Percentiles rank a stretch among this genome's conserved stretches.
Conservation (phyloP, 2,888 invertebrate species). For the Drosophila prostipennis region DNA sequence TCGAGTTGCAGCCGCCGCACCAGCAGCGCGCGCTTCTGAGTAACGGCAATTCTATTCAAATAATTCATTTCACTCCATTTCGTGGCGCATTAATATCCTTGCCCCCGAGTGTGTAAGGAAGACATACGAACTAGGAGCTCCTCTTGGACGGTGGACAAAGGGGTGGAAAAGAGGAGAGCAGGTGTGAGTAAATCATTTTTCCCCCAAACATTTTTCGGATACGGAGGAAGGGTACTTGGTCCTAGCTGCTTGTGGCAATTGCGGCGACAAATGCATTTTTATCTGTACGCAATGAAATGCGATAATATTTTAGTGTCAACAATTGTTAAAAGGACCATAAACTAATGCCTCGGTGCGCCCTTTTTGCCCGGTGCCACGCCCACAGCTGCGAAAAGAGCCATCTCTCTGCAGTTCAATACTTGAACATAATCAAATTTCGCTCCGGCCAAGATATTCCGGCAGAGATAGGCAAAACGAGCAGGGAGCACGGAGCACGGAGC, state of each 20-base stretch:
- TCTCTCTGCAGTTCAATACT: constrained; percentile 71
- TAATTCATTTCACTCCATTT: constrained; percentile 82
- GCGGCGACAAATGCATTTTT: constrained; percentile 81
- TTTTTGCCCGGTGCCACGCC: constrained; percentile 22
- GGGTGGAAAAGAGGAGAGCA: constrained; percentile 54
- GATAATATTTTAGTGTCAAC: constrained; percentile 83
- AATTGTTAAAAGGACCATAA: constrained; percentile 83
- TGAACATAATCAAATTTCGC: constrained; percentile 75
- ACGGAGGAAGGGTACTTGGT: neutral
- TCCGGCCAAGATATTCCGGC: constrained; percentile 52
- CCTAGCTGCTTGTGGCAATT: constrained; percentile 64
- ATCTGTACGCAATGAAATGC: constrained; percentile 81
- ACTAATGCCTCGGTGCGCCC: constrained; percentile 66
- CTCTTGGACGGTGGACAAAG: constrained; percentile 25
- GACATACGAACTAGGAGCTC: constrained; percentile 67
- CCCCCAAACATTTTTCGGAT: constrained; percentile 3
- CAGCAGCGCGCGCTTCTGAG: constrained; percentile 44
- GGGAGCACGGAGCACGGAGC: constrained; percentile 1
- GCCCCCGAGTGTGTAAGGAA: constrained; percentile 73
- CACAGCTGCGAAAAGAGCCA: constrained; percentile 52
- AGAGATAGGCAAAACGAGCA: constrained; percentile 42
- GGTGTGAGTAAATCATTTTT: constrained; percentile 78
- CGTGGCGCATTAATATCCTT: constrained; percentile 78
- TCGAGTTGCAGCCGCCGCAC: constrained; percentile 58
- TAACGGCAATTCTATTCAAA: constrained; percentile 79